A percentile compares a stretch with the other conserved stretches of the same genome.
Conservation (phyloP, 2,888 invertebrate species). For the Eupeodes latifasciatus region DNA sequence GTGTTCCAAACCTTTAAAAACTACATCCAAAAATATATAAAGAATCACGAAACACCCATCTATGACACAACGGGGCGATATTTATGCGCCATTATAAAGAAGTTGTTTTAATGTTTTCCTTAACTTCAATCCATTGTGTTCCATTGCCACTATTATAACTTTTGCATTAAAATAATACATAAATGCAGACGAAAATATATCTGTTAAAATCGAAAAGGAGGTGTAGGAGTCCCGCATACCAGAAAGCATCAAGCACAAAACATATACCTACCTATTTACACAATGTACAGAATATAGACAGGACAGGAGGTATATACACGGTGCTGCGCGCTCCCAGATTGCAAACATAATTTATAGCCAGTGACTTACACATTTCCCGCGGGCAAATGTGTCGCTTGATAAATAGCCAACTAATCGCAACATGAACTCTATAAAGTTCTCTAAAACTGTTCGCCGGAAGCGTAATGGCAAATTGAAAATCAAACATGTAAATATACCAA, state of each 20-base stretch:
- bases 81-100: conserved; percentile 70
- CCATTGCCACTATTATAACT: conserved; percentile 54
- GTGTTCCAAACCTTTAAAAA: conserved; percentile 51
- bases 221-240: conserved; percentile 73
- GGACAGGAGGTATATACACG: conserved; percentile 1
- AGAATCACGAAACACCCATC: conserved; percentile 60
- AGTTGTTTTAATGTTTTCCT: conserved; percentile 61
- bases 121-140: conserved; percentile 46
- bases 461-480: conserved; percentile 72
- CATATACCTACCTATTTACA: not conserved
- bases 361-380: conserved; percentile 69
- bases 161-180: conserved; percentile 50
- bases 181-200: not conserved
- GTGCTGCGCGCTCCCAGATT: conserved; percentile 64
- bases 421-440: conserved; percentile 75
- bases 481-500: conserved; percentile 66
- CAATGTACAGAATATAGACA: too few relatives aligned
- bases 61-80: conserved; percentile 64
- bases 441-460: conserved; percentile 70
- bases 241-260: not conserved
- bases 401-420: conserved; percentile 76
- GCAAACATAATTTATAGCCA: conserved; percentile 69
- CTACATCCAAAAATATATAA: not conserved
- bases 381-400: conserved; percentile 76
- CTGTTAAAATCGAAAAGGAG: conserved; percentile 50